Conservation (phyloP, 2,113 vertebrate genomes). For the Pterophyllum scalare region DNA sequence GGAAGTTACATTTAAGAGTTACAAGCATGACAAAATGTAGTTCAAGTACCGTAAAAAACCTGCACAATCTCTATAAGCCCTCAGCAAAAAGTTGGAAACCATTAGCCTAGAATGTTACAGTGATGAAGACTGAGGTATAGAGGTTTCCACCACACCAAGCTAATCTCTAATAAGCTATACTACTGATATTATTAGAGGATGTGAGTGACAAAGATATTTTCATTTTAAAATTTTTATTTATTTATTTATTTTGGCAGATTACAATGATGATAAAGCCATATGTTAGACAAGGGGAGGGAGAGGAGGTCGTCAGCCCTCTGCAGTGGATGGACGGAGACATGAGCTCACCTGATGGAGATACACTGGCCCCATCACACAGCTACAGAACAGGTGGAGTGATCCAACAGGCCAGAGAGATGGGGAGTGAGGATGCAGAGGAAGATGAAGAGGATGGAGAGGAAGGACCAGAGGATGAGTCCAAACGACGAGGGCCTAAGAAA, state of each 20-base stretch:
- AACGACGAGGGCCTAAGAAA: conserved; percentile 94
- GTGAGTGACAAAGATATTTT: background rate
- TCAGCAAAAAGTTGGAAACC: background rate
- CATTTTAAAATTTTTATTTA: background rate
- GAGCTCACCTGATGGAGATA: conserved; percentile 82
- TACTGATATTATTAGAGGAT: background rate
- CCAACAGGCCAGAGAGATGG: conserved; percentile 75
- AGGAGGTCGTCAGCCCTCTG: conserved; percentile 82
- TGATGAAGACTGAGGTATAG: background rate
- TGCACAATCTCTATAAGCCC: no score
- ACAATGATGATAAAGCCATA: conserved; percentile 87
- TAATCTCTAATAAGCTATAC: background rate
- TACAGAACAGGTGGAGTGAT: conserved; percentile 48
- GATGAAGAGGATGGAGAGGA: conserved; percentile 82
- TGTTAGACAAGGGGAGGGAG: conserved; percentile 80
- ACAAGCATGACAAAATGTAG: background rate
- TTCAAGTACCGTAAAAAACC: background rate
- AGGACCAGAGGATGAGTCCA: conserved; percentile 85
- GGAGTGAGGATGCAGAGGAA: conserved; percentile 75
- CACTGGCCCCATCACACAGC: conserved; percentile 28
- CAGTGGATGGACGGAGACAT: conserved; percentile 86
- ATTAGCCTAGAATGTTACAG: background rate
- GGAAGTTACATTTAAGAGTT: background rate
- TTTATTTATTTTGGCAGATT: conserved; percentile 67
- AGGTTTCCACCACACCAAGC: background rate